Evolutionary conservation across 2,888 invertebrate genomes (phyloP), one percentile per base, ranked within the genome.

Genomic region (Thereva unica): DNA sequence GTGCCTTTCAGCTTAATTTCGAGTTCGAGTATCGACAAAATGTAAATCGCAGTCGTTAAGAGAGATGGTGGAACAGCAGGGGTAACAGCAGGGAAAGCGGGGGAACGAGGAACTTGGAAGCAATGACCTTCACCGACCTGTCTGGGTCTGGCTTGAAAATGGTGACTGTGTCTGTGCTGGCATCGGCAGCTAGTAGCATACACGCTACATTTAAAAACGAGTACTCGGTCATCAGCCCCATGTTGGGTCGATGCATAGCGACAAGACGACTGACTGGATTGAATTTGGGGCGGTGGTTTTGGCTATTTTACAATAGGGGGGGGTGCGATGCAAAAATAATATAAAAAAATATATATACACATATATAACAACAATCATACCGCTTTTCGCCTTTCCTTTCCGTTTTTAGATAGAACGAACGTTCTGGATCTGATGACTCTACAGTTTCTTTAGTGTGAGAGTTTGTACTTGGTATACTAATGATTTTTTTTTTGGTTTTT

Each of bases 101-200:
- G 78, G 76, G 75, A 76, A 77, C 77, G 77, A 77, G 77, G 76
- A 74, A 76, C 76, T 77, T 79, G 79, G 79, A 79, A 80, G 79
- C 80, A 80, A 80, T 80, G 80, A 80, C 80, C 80, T 80, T 80
- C 80, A 80, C 80, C 80, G 80, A 78, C 78, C 78, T 80, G 80
- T 79, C 73, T 73, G 71, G 72, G 69, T 72, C 68, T 72, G 67
- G 57, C 56, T 47, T 47, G 23, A 23, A 23, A 23, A 12, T 47
- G 10, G 5, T 47, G 47, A 12, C 47, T 49, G 7, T 50, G 34
- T 53, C 42, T 42, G 8, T 67, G 7, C 23, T 10, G 37, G 38
- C 35, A 37, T 67, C n/a, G 35, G 7, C 45, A 42, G n/a, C n/a
- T n/a, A n/a, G n/a, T 44, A 41, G 2, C 3, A 35, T 37, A 61